Percentiles rank a stretch among this genome's conserved stretches.
Evolutionary conservation across 1,140 invertebrate species (phyloP).

Genomic region (Asbolus verrucosus): DNA sequence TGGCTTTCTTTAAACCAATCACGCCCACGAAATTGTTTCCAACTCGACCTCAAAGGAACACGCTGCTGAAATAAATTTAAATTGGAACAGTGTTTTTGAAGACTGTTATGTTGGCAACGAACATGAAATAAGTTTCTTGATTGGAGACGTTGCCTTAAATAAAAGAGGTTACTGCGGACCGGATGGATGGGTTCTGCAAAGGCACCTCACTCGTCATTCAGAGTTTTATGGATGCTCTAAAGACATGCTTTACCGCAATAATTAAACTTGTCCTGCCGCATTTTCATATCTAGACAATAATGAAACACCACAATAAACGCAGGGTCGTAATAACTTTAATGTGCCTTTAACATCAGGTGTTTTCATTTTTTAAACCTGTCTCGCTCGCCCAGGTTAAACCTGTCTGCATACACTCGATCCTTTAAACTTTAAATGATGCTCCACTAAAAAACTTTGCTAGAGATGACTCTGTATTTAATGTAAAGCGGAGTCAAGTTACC

Average conservation of each 20-base stretch:
- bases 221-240: no score
- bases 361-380: no score
- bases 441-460: constrained; percentile 9
- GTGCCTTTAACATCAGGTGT: no score
- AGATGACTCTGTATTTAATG: constrained; percentile 23
- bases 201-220: constrained; percentile 13
- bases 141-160: constrained; percentile 28
- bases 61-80: constrained; percentile 42
- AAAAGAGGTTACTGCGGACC: constrained; percentile 5
- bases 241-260: neutral
- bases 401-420: constrained; percentile 1
- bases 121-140: constrained; percentile 39
- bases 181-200: constrained; percentile 23
- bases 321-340: no score
- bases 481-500: constrained; percentile 24
- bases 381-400: neutral
- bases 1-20: constrained; percentile 45
- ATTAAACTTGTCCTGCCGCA: no score
- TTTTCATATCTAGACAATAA: no score
- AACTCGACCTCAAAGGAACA: constrained; percentile 44
- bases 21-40: constrained; percentile 43
- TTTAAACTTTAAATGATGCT: neutral
- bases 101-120: constrained; percentile 37
- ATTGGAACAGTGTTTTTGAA: constrained; percentile 40
- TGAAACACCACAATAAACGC: no score